Evolutionary conservation across 2,797 vertebrate genomes (phyloP).

Genomic region (Artibeus jamaicensis): DNA sequence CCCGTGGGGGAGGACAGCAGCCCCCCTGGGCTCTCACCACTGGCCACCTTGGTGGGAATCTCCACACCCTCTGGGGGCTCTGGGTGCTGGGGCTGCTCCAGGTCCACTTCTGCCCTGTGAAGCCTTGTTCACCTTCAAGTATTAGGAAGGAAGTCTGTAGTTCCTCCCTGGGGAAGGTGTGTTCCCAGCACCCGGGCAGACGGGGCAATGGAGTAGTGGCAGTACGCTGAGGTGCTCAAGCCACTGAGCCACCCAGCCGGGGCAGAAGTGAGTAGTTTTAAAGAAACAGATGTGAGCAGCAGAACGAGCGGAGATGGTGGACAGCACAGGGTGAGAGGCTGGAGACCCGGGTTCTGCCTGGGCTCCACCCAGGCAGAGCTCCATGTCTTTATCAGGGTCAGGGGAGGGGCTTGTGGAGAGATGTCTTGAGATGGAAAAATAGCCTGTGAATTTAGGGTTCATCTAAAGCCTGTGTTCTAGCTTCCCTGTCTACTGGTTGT

Average conservation of each 20-base stretch:
- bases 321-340: no score
- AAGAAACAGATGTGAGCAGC: rapidly evolving
- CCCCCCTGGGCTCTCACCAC: background rate
- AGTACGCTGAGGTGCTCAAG: no score
- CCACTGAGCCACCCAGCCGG: no score
- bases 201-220: background rate
- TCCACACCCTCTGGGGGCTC: background rate
- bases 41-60: background rate
- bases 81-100: background rate
- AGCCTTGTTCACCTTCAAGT: background rate
- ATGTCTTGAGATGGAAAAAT: background rate
- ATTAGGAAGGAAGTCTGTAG: background rate
- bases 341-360: background rate
- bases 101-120: background rate
- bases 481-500: background rate
- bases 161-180: background rate
- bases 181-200: background rate
- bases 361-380: no score
- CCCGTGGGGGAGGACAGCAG: background rate
- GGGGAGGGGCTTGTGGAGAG: rapidly evolving
- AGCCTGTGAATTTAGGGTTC: background rate
- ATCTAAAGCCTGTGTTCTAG: background rate
- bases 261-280: background rate
- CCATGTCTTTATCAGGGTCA: background rate
- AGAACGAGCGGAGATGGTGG: background rate